Evolutionary conservation across 2,888 invertebrate species (phyloP), one percentile per base, ranked within the genome.

Genomic region (Platypus cylindrus): DNA sequence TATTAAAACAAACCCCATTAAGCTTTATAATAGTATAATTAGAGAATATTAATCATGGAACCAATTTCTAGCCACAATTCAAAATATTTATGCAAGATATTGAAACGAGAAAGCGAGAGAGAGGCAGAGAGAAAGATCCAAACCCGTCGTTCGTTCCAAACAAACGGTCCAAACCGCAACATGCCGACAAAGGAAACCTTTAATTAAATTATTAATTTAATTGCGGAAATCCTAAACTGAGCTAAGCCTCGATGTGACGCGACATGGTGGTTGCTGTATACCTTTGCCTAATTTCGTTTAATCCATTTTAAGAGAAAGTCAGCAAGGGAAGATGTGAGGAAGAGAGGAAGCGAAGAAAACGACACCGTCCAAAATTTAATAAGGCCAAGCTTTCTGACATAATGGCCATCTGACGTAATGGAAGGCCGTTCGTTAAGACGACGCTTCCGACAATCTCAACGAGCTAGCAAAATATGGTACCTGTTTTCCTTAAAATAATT

Each of bases 131-230:
- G n/a, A n/a, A n/a, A n/a, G 29, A 11, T 4, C 20, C 22, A 32
- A 24, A 15, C 28, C 26, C 22, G 17, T 34, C n/a, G n/a, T 34
- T 26, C 28, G 22, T 9, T 17, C 32, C 18, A 22, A 17, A 11
- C 23, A n/a, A 12, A 17, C 15, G 25, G 5, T 16, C n/a, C n/a
- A n/a, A 13, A 14, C 34, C 28, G 15, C 28, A 34, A 28, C 34
- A n/a, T n/a, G n/a, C n/a, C n/a, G n/a, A n/a, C n/a, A n/a, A 34
- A 33, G 33, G 40, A 31, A 40, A 36, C 31, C 31, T 31, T 40
- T 37, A 40, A 40, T 40, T 40, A 40, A 40, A 40, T 36, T 37
- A 37, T 31, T 36, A 36, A 36, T 40, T 37, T 40, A 36, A 40
- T 40, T 40, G 36, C 30, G 40, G 36, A 37, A 40, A 40, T 40